phyloP scores from a whole-genome alignment of 2,888 invertebrate species.

The Cantharis flavilabris region DNA sequence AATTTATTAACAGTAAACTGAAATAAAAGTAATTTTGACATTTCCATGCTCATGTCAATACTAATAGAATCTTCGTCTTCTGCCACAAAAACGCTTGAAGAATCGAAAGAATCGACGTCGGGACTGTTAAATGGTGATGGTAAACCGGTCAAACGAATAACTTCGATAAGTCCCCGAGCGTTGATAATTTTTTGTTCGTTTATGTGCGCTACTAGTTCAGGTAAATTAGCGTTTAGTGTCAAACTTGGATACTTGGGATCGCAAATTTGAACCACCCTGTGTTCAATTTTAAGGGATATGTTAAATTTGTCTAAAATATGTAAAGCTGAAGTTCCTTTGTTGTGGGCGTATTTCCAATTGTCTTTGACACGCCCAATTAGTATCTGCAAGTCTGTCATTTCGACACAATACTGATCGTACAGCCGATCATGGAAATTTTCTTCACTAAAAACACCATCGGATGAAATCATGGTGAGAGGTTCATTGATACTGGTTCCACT shows the following conservation, averaged over 20 bases:
- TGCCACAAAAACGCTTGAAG: conserved; percentile 30
- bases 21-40: conserved; percentile 72
- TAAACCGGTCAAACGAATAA: conserved; percentile 51
- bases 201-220: conserved; percentile 85
- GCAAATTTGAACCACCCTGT: conserved; percentile 77
- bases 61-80: conserved; percentile 57
- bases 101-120: conserved; percentile 44
- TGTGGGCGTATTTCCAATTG: conserved; percentile 87
- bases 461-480: conserved; percentile 49
- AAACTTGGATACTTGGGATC: conserved; percentile 88
- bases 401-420: conserved; percentile 79
- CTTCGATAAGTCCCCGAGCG: conserved; percentile 62
- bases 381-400: conserved; percentile 83
- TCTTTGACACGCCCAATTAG: conserved; percentile 87
- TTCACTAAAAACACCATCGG: conserved; percentile 59
- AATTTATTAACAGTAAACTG: conserved; percentile 89
- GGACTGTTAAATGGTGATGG: conserved; percentile 54
- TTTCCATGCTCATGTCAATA: conserved; percentile 58
- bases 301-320: conserved; percentile 73
- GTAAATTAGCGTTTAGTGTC: conserved; percentile 82
- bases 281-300: conserved; percentile 70
- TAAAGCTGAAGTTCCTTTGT: conserved; percentile 80
- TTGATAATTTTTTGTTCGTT: conserved; percentile 87
- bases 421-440: conserved; percentile 68
- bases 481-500: conserved; percentile 70